Evolutionary conservation across 2,113 vertebrate species (phyloP), one percentile per base, ranked within the genome.

Genomic region (Heteronetta atricapilla): DNA sequence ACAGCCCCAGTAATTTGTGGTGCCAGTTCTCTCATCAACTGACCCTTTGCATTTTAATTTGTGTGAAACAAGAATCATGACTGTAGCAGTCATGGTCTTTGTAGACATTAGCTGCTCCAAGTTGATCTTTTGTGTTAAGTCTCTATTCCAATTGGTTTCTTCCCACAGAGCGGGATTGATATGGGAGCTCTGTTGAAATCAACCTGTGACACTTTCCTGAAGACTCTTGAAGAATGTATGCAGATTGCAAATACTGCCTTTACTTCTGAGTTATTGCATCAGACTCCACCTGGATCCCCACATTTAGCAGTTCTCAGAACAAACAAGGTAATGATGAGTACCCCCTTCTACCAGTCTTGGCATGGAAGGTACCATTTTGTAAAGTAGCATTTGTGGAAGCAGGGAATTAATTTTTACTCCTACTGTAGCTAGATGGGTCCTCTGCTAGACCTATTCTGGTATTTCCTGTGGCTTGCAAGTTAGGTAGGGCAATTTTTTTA

Each of bases 201-300:
- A 28, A 99, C 99, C 25, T 99, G 99, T 96, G 98, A 98, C 60
- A 99, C 99, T 52, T 99, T 99, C 85, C 98, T 99, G 91, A 99
- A 98, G 97, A 99, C 99, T 34, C 97, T 99, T 92, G 99, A 99
- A 94, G 99, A 99, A 94, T 99, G 99, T 97, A 99, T 99, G 99
- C 98, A 99, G 97, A 99, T 99, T 77, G 99, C 99, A 93, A 99
- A 99, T 73, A 97, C 96, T 74, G 98, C 99, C 82, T 99, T 99
- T 90, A 98, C 96, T 75, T 97, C 99, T 7, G 98, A 99, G 42
- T 95, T 98, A 55, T 11, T 98, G 60, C 97, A 97, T 50, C 98
- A 93, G n/a, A 99, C 97, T 46, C 98, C 99, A 2, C 98, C 99
- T 10, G 98, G 98, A 70, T 99, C 99, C 56, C 99, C 99, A 8